Evolutionary conservation across 2,797 vertebrate species (phyloP).

Genomic region (Tachyglossus aculeatus): DNA sequence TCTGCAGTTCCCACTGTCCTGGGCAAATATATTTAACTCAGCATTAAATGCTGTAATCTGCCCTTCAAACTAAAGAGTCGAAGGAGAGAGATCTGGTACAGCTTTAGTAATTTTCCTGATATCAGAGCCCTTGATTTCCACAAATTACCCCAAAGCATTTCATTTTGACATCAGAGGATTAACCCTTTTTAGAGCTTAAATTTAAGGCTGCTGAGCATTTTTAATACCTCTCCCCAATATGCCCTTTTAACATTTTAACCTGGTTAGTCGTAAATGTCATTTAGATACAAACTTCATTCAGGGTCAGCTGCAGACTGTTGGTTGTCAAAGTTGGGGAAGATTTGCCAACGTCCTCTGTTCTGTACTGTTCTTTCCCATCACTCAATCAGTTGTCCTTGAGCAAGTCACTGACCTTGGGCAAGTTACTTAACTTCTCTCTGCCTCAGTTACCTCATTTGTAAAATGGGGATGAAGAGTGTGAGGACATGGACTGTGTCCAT

Average conservation of each 20-base stretch:
- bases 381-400: too few species aligned
- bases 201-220: conserved; percentile 36
- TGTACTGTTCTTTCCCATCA: too few species aligned
- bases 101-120: too few species aligned
- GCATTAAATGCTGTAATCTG: conserved; percentile 9
- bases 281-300: not conserved
- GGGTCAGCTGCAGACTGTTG: too few species aligned
- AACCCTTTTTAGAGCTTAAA: conserved; percentile 25
- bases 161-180: conserved; percentile 27
- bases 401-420: too few species aligned
- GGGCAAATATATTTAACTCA: not conserved
- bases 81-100: too few species aligned
- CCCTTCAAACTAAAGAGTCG: conserved; percentile 5
- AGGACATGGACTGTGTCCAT: too few species aligned
- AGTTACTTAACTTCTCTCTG: too few species aligned
- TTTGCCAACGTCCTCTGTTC: too few species aligned
- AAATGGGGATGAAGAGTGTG: too few species aligned
- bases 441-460: too few species aligned
- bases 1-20: conserved; percentile 14
- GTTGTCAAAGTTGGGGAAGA: too few species aligned
- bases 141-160: conserved; percentile 12
- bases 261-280: conserved; percentile 16
- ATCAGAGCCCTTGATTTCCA: conserved; percentile 37
- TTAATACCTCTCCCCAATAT: conserved; percentile 26
- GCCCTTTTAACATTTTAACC: conserved; percentile 8